A percentile compares a stretch with the other conserved stretches of the same genome.
These are phyloP conservation scores for Gymnopithys bicolor DNA, from an alignment of 2,797 vertebrate genomes.

Conservation along the genomic window DNA sequence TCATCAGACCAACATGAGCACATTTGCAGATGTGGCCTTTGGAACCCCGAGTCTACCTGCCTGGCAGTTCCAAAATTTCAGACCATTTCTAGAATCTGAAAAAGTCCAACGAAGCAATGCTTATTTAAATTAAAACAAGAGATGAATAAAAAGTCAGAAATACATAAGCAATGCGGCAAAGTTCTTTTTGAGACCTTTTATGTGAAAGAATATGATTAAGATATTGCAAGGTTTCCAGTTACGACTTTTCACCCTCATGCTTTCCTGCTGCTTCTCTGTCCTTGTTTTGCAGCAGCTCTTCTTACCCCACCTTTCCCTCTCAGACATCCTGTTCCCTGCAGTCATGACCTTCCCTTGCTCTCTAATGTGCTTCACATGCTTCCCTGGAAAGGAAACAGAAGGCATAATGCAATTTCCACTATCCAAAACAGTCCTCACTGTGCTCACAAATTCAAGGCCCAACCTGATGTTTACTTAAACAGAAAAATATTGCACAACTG, in stretches of 20 bases:
- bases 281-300: background rate
- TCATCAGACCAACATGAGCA: background rate
- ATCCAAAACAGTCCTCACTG: background rate
- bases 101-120: background rate
- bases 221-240: background rate
- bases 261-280: background rate
- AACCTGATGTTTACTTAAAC: background rate
- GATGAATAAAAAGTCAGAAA: background rate
- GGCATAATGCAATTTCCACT: slow-evolving; percentile 18
- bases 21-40: background rate
- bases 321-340: background rate
- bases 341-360: background rate
- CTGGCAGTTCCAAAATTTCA: background rate
- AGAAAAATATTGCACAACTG: background rate
- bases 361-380: background rate
- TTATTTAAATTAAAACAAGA: background rate
- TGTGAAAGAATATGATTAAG: background rate
- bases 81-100: background rate
- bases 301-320: background rate
- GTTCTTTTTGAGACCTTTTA: background rate
- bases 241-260: background rate
- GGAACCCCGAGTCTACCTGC: background rate
- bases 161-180: background rate
- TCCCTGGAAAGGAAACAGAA: slow-evolving; percentile 33
- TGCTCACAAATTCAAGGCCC: background rate